Base-by-base conservation (phyloP, 2,113 vertebrate species). In the Chloebia gouldiae region DNA sequence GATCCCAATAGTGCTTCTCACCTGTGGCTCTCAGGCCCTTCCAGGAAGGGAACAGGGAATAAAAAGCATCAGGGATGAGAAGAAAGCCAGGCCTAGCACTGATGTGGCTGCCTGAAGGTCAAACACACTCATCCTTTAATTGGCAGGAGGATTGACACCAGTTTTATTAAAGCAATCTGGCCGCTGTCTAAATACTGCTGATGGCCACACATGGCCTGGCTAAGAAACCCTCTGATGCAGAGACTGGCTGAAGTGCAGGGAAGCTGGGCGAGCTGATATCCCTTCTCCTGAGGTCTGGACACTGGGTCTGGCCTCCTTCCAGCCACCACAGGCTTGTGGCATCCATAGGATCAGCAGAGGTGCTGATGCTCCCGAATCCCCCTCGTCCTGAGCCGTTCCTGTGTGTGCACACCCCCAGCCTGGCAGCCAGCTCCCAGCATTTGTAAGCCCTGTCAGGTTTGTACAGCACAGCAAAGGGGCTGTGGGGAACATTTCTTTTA, bases 401-500 rank as follows among this genome's bases (percentile, higher is more conserved):
- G 1, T 4, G 1, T 6, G 16, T 11, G 28, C 68, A 21, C 60
- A 51, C 23, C 6, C 1, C 63, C 73, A 37, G 31, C 51, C 82
- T 49, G 70, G 70, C 60, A 75, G 15, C 19, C 69, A 40, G 84
- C 54, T 78, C 64, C 8, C 2, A 0, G 64, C 56, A 5, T 75
- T 13, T 81, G 37, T 44, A 13, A 78, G 50, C 4, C 3, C 78
- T 79, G 90, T 57, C 79, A 95, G 90, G 71, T 71, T 92, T 81
- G 42, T 24, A 4, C 45, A 4, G 4, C n/a, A 9, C 57, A 64
- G 72, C 50, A 77, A 68, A 92, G 25, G 57, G 78, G 31, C 44
- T 60, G 61, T 35, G 69, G 69, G 78, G 69, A 85, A 24, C 65
- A 9, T 35, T 44, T 28, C 71, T 91, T 84, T 93, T 97, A 81